Percentiles rank a stretch among this genome's conserved stretches.
Conservation (phyloP, 1,140 invertebrate species). For the Drosophila suzukii region DNA sequence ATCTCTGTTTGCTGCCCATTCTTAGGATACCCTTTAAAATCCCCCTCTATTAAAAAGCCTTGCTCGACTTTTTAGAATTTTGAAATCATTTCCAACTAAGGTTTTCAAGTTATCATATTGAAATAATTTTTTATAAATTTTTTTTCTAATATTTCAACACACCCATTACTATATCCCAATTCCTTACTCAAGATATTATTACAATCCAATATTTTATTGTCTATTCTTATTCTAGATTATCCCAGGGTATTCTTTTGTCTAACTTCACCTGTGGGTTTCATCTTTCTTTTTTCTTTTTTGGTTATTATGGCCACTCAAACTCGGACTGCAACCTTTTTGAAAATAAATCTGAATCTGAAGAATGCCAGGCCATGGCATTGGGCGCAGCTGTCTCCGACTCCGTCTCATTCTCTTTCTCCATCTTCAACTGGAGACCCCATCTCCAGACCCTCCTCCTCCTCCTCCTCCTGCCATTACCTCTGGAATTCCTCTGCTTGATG, state of each 20-base stretch:
- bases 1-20: conserved; percentile 18
- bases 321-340: conserved; percentile 74
- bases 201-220: background rate
- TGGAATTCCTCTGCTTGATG: conserved; percentile 65
- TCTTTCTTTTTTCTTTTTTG: conserved; percentile 30
- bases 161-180: too few species aligned
- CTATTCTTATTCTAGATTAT: too few species aligned
- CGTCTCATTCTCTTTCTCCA: conserved; percentile 24
- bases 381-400: conserved; percentile 61
- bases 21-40: conserved; percentile 37
- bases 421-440: conserved; percentile 20
- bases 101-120: too few species aligned
- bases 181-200: background rate
- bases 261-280: background rate
- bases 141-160: background rate
- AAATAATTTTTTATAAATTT: background rate
- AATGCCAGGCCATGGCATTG: conserved; percentile 65
- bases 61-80: background rate
- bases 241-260: conserved; percentile 13
- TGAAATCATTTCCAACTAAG: conserved; percentile 3
- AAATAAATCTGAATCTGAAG: conserved; percentile 81
- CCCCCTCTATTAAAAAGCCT: background rate
- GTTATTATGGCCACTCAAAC: conserved; percentile 65
- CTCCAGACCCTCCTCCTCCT: conserved; percentile 10
- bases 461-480: conserved; percentile 21